Evolutionary conservation across 1,140 invertebrate genomes (phyloP), one percentile per base, ranked within the genome.

Genomic region (Apis cerana): DNA sequence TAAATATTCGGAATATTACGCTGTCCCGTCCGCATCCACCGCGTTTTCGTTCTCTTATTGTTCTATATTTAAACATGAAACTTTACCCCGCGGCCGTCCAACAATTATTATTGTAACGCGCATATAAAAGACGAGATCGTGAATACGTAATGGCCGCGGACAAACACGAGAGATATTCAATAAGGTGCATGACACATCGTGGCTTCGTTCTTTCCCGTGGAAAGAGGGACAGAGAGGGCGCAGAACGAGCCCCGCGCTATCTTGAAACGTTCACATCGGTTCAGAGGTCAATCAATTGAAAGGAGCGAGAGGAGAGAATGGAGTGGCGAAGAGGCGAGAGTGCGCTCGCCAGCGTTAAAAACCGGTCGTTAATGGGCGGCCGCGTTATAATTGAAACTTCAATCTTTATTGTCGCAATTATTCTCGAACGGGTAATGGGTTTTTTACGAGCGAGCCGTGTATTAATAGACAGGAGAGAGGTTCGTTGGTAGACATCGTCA

Each of bases 141-240:
- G 33, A 7, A 23, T 62, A 62, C 56, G 50, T 50, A 17, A 52
- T 56, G 65, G 48, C 50, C 56, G 43, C 67, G 75, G 75, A 70
- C 75, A 82, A 82, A 82, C 81, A 82, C 81, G 27, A 82, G 80
- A 82, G 74, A 82, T 82, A 78, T 70, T 82, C 81, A 70, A 68
- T 76, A 85, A 85, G 81, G 75, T 83, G 58, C 70, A 75, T 79
- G 71, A 79, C 70, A 82, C 70, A 79, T 72, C 69, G 21, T 23
- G 43, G 50, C 27, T 64, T 21, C 13, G 65, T 43, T 43, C 23
- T n/a, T 43, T 59, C 17, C 11, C 11, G 21, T 15, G 11, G 56
- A 56, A 17, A 56, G 11, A 56, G 15, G 17, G 50, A 74, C 19
- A 43, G 56, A 74, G 52, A 59, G 71, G 50, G 23, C 59, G 65